Evolutionary conservation across 2,797 vertebrate genomes (phyloP), one percentile per base, ranked within the genome.

Genomic region (Neoniphon sammara): DNA sequence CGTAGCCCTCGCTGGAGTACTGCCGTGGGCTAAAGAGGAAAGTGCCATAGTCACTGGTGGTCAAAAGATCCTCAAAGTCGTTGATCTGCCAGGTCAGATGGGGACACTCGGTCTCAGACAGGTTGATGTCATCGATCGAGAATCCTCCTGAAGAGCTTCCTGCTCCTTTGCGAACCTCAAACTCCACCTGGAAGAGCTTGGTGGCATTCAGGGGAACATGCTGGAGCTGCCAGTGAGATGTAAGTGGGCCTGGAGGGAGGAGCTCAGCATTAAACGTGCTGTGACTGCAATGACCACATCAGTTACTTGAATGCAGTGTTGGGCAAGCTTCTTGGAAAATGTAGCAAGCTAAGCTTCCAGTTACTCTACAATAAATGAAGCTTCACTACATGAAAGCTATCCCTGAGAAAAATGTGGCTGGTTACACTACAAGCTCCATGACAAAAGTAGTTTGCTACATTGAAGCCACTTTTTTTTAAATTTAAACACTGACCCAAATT

Each of bases 111-210:
- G 91, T 91, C 89, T 97, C 96, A 0, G 95, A 96, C 14, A 97
- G 90, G 84, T 95, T 97, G 78, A 97, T 94, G 82, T 97, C 95
- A 0, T 97, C 96, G n/a, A 97, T 86, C 14, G 96, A 96, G 75
- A 97, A 92, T 39, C 96, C 95, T 1, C 96, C 96, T 0, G 18
- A 55, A 12, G 96, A 95, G 4, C 0, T 52, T 4, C 88, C 93
- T 4, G 64, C 31, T 75, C 95, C 94, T 92, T 83, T 95, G 56
- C 64, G 14, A 0, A 92, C 95, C 94, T 94, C 87, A 87, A 97
- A 97, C 57, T 91, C 86, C 63, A 96, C 87, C 57, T 93, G 88
- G 83, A 96, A 97, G 78, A 91, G 91, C 30, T 60, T 91, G 0
- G 75, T 84, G 72, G 85, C 81, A 0, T 90, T 84, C 84, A 97